Conservation (phyloP, 1,140 invertebrate genomes). For the Formica selysi region DNA sequence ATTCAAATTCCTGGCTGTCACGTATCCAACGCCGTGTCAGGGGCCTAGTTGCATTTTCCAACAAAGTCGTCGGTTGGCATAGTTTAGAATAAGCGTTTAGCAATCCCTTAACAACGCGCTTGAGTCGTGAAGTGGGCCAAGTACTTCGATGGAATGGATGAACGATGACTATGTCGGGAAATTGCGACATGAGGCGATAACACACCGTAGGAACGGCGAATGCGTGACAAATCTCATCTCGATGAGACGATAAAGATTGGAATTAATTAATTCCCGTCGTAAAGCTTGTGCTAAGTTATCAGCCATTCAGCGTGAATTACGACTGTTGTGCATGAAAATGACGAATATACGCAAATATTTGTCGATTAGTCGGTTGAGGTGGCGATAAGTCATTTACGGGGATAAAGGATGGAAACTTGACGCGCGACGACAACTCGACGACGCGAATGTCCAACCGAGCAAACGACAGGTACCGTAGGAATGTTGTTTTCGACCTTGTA, state of each 20-base stretch:
- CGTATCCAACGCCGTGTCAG: constrained; percentile 51
- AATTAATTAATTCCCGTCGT: constrained; percentile 42
- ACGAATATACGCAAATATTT: constrained; percentile 34
- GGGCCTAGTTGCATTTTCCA: constrained; percentile 67
- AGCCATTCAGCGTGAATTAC: background rate
- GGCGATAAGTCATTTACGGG: background rate
- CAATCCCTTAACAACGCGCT: constrained; percentile 77
- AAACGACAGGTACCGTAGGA: constrained; percentile 56
- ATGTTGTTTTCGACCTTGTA: constrained; percentile 62
- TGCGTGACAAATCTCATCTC: constrained; percentile 44
- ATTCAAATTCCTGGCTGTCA: constrained; percentile 66
- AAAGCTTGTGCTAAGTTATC: constrained; percentile 5
- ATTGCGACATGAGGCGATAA: constrained; percentile 73
- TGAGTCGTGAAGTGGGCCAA: constrained; percentile 82
- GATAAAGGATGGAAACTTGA: constrained; percentile 22
- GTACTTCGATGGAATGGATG: constrained; percentile 79
- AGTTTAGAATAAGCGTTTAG: constrained; percentile 78
- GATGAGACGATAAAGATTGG: constrained; percentile 18
- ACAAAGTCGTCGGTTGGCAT: constrained; percentile 71
- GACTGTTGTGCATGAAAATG: background rate
- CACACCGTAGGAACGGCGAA: background rate
- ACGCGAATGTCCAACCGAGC: constrained; percentile 36
- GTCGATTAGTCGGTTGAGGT: background rate
- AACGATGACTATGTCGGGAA: constrained; percentile 80
- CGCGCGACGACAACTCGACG: constrained; percentile 26